These are phyloP conservation scores for Cirrhinus mrigala DNA, from an alignment of 2,797 vertebrate genomes.

Conservation along the genomic window DNA sequence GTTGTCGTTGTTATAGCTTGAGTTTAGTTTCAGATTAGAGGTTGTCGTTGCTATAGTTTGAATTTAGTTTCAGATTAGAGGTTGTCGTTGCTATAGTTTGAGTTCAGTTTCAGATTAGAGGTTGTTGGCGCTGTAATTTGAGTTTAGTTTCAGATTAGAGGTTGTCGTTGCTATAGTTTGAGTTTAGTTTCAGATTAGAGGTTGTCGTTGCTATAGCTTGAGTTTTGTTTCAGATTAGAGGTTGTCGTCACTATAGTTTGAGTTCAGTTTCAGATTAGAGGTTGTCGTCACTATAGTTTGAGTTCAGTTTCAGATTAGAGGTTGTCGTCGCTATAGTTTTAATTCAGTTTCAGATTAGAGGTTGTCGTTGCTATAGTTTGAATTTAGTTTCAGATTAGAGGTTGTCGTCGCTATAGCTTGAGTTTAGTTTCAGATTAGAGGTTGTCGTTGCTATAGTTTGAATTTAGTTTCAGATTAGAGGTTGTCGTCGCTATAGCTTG, in stretches of 20 bases:
- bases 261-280: background rate
- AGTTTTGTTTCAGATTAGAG: background rate
- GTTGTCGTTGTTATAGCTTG: background rate
- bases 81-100: too few relatives aligned
- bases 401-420: background rate
- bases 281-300: too few relatives aligned
- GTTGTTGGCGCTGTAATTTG: background rate
- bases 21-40: background rate
- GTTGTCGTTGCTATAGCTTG: background rate
- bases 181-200: background rate
- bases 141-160: background rate
- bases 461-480: background rate
- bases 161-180: background rate
- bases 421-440: background rate
- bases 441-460: background rate
- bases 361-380: background rate
- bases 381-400: background rate
- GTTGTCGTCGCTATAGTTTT: background rate
- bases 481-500: background rate
- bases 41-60: too few relatives aligned
- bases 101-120: too few relatives aligned
- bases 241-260: accelerated
- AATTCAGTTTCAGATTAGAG: background rate
- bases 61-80: too few relatives aligned
- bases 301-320: too few relatives aligned